phyloP scores from a whole-genome alignment of 2,797 vertebrate species.

The Odontamblyopus rebecca region DNA sequence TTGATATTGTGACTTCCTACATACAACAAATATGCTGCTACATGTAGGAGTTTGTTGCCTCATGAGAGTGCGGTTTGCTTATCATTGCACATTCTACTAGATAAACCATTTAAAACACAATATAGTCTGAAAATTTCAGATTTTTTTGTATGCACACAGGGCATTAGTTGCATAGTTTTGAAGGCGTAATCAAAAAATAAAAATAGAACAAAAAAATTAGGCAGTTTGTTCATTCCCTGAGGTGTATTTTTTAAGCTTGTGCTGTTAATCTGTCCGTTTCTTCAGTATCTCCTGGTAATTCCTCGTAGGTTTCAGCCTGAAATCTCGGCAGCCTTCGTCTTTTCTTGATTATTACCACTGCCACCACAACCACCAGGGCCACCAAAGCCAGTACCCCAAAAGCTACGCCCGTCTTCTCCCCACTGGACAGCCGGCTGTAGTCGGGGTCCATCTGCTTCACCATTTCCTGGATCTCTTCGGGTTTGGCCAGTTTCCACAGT shows the following conservation, averaged over 20 bases:
- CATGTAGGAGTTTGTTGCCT: background rate
- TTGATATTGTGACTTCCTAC: background rate
- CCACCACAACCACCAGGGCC: conserved; percentile 46
- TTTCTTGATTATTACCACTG: conserved; percentile 53
- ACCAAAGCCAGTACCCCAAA: conserved; percentile 65
- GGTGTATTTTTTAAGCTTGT: conserved; percentile 9
- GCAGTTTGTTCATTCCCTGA: background rate
- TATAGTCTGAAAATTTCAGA: no score
- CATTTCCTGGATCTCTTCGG: conserved; percentile 60
- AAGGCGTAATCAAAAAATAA: background rate
- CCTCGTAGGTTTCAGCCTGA: conserved; percentile 44
- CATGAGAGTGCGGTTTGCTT: background rate
- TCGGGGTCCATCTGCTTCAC: conserved; percentile 26
- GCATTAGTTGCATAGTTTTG: no score
- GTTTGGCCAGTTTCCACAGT: conserved; percentile 77
- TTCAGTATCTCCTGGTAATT: conserved; percentile 30
- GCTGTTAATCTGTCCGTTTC: conserved; percentile 10
- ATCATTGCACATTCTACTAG: no score
- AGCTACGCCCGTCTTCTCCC: conserved; percentile 58
- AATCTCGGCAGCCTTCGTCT: conserved; percentile 31
- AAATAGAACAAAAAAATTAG: background rate
- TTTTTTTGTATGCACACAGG: no score
- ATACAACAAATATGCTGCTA: background rate
- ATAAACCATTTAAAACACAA: no score
- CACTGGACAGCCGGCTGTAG: conserved; percentile 44